Evolutionary conservation across 1,140 invertebrate genomes (phyloP), one percentile per base, ranked within the genome.

Genomic region (Coelopa frigida): DNA sequence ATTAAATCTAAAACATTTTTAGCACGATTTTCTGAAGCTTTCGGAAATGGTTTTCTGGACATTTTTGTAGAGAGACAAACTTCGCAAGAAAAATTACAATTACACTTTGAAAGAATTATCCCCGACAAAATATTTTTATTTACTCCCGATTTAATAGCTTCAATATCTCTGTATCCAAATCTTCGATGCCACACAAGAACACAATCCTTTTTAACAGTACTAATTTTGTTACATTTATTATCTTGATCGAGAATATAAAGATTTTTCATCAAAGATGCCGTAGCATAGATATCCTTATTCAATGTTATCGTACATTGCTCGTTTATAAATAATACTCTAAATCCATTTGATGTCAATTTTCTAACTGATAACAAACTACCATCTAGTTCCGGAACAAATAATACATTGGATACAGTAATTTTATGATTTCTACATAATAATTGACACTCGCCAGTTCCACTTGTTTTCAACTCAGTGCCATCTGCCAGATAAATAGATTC

Each of bases 141-240:
- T 37, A 46, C 17, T 22, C 24, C 12, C 12, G 12, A 12, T 14
- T 26, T 46, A 26, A 46, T 38, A 3, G 32, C 14, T 37, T 37
- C 20, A 15, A 46, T 22, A 37, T 26, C 21, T 26, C 26, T 31
- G 33, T 46, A 35, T 37, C 33, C 44, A 37, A 46, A 20, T 24
- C 23, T 18, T 10, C 35, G 33, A 46, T 46, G 22, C 29, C 31
- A 46, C n/a, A 26, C 15, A 24, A 37, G 24, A 37, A 32, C 27
- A 20, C 42, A n/a, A n/a, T n/a, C n/a, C n/a, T n/a, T 26, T 31
- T 29, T 24, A 8, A 15, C 14, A 15, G 27, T 18, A 3, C 14
- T 18, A 18, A 31, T 4, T 12, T 21, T 32, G 2, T 4, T 10
- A 8, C 7, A 14, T 21, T 44, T 44, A 15, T 24, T 12, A 11